Evolutionary conservation across 2,113 vertebrate genomes (phyloP).

Genomic region (Elachura formosa): DNA sequence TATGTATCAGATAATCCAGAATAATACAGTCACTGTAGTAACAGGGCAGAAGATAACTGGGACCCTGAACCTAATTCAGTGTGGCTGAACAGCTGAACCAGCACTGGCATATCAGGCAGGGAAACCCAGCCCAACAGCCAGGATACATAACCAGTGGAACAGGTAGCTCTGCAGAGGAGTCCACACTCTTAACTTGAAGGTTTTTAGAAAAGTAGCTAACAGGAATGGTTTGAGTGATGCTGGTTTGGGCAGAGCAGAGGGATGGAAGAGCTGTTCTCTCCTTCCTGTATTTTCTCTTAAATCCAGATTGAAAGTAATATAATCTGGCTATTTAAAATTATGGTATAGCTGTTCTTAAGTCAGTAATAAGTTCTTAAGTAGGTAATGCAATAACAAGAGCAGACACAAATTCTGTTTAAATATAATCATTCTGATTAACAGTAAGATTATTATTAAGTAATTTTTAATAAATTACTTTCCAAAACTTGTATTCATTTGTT

Average conservation of each 20-base stretch:
- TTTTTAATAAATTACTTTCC: neutral
- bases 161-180: accelerated
- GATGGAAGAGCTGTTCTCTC: neutral
- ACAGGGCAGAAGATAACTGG: neutral
- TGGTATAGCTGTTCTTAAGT: neutral
- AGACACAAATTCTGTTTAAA: neutral
- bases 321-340: neutral
- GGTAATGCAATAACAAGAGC: neutral
- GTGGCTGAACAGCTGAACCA: neutral
- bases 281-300: neutral
- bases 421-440: neutral
- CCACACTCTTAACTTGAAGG: neutral
- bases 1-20: neutral
- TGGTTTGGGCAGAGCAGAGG: neutral
- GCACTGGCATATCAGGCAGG: neutral
- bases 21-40: neutral
- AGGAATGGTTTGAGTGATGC: neutral
- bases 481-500: neutral
- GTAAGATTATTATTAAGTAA: neutral
- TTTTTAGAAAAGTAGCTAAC: neutral
- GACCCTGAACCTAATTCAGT: neutral
- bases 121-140: neutral
- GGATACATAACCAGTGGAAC: neutral
- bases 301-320: neutral
- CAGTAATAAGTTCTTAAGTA: too few species aligned